A percentile compares a stretch with the other conserved stretches of the same genome.
These are phyloP conservation scores for Plecturocebus donacophilus DNA, from an alignment of 2,113 vertebrate genomes.

Conservation along the genomic window DNA sequence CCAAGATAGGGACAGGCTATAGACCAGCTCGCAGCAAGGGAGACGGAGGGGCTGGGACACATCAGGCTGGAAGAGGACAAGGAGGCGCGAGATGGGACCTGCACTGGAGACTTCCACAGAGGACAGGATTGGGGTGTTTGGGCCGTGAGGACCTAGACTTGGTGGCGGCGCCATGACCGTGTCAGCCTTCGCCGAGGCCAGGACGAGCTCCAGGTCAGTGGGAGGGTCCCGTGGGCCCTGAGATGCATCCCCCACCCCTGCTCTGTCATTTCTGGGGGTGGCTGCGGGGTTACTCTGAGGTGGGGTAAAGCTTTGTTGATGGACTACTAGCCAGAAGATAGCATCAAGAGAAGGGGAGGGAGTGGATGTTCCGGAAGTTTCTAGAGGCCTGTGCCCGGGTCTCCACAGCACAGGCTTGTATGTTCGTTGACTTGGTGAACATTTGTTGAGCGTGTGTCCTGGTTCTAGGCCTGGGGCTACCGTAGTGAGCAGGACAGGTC, in stretches of 20 bases:
- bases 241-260: background rate
- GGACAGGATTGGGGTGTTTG: background rate
- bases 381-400: rapidly evolving
- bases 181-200: background rate
- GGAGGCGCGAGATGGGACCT: background rate
- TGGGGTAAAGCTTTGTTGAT: background rate
- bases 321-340: background rate
- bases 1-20: too few species aligned
- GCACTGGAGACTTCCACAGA: background rate
- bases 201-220: background rate
- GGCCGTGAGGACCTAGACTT: background rate
- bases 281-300: background rate
- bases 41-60: too few species aligned
- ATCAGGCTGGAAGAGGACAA: too few species aligned
- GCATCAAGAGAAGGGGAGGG: background rate
- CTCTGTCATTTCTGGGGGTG: background rate
- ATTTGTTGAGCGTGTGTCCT: background rate
- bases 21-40: rapidly evolving
- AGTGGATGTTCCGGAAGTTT: background rate
- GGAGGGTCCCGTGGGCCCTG: background rate
- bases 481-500: background rate
- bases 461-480: too few species aligned
- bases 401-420: background rate
- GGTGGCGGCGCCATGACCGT: background rate
- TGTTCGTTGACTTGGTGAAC: background rate